Base-by-base conservation (phyloP, 2,797 vertebrate genomes). In the Thamnophis elegans region DNA sequence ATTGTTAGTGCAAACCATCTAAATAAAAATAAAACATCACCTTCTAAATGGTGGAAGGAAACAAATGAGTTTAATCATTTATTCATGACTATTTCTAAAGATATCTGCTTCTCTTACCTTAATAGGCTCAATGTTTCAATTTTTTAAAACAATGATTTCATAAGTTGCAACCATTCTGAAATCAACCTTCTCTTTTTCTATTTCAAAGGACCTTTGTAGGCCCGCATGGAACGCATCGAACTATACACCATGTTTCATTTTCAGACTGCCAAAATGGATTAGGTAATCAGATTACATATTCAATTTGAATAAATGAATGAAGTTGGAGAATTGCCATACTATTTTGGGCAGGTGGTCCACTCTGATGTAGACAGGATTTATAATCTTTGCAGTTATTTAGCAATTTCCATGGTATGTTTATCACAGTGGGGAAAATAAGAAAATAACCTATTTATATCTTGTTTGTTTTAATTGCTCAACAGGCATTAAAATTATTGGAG, bases 401-500 rank as follows among this genome's bases (percentile, higher is more conserved):
- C 14, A 68, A 91, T 93, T 94, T 59, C 0, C n/a, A 92, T 9
- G 47, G 59, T 90, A 88, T 87, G 5, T 93, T 94, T 78, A 85
- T 68, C 62, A 12, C 78, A 90, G 20, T 26, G 53, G 88, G 58
- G 60, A 51, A 85, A 92, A 91, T 93, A 93, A 90, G 78, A 51
- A 85, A 92, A 91, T 92, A 93, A 91, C 26, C 88, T 51, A 10
- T 62, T 93, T 94, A 90, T 92, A 89, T 11, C 88, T 89, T 90
- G 12, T 78, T 82, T 90, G 13, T 78, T 93, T 89, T 90, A 26
- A 90, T 93, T 93, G 8, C 88, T 93, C 58, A 93, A 47, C 90
- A 98, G 98, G 98, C 89, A 98, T 99, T 95, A 98, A 98, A 96
- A 97, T 99, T 92, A 98, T 98, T 42, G 98, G 98, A 47, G 98